These are phyloP conservation scores for Myioborus melanocephalus DNA, from an alignment of 2,797 vertebrate genomes.

Conservation along the genomic window DNA sequence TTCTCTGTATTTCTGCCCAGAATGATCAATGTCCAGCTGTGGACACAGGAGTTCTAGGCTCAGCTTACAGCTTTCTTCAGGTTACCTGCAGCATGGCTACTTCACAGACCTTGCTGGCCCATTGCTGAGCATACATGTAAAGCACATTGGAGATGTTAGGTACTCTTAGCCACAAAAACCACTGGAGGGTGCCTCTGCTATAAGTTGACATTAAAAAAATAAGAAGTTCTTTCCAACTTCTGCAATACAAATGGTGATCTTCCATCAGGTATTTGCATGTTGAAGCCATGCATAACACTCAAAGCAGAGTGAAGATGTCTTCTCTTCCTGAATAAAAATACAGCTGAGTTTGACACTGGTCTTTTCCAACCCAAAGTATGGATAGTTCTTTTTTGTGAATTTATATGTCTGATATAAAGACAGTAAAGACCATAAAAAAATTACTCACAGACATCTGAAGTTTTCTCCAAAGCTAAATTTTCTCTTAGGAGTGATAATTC, in stretches of 20 bases:
- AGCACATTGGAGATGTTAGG: background rate
- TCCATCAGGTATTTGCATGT: background rate
- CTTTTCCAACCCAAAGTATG: background rate
- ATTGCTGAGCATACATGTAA: accelerated
- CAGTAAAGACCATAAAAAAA: background rate
- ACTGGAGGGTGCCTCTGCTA: background rate
- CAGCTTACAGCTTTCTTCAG: background rate
- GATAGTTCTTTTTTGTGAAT: background rate
- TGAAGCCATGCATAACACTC: background rate
- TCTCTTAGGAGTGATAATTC: background rate
- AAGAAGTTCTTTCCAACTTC: background rate
- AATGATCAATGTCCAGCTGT: background rate
- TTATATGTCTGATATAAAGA: background rate
- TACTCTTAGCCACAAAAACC: background rate
- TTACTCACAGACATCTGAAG: background rate
- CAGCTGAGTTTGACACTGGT: background rate
- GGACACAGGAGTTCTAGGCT: background rate
- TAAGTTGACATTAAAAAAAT: background rate
- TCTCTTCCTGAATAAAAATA: background rate
- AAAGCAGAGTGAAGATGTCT: background rate
- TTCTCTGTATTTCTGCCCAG: background rate
- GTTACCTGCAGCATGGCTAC: background rate
- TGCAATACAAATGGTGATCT: accelerated
- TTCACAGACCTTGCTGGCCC: background rate
- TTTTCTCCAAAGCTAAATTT: background rate